Conservation (phyloP, 2,797 vertebrate genomes). For the Protonibea diacanthus region DNA sequence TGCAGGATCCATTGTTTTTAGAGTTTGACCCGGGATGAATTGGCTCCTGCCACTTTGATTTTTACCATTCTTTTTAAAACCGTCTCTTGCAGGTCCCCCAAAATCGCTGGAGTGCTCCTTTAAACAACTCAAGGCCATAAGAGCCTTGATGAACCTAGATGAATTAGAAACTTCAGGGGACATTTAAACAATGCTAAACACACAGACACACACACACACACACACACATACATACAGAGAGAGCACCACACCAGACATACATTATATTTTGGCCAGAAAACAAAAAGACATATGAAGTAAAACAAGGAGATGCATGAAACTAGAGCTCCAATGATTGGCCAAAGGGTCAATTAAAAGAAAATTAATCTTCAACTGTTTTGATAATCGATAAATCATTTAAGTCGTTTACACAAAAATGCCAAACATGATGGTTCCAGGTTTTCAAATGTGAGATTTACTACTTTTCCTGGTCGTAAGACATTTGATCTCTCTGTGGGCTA, state of each 20-base stretch:
- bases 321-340: slow-evolving; percentile 1
- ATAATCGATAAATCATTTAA: neutral
- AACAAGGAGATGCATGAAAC: slow-evolving; percentile 2
- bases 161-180: neutral
- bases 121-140: slow-evolving; percentile 3
- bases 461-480: too few species aligned
- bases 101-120: neutral
- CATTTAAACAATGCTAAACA: slow-evolving; percentile 19
- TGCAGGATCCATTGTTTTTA: neutral
- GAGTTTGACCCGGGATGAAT: neutral
- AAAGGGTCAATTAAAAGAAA: neutral
- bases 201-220: neutral
- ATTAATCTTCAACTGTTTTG: neutral
- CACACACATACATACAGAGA: neutral
- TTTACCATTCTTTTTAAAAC: neutral
- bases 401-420: neutral
- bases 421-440: neutral
- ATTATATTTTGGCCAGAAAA: slow-evolving; percentile 16
- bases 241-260: slow-evolving; percentile 25
- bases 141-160: neutral
- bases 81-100: neutral
- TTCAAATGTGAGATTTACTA: neutral
- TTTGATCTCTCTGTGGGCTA: neutral
- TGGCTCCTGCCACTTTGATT: neutral
- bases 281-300: slow-evolving; percentile 8